These are phyloP conservation scores for Florisuga fusca DNA, from an alignment of 2,797 vertebrate species.

Conservation along the genomic window DNA sequence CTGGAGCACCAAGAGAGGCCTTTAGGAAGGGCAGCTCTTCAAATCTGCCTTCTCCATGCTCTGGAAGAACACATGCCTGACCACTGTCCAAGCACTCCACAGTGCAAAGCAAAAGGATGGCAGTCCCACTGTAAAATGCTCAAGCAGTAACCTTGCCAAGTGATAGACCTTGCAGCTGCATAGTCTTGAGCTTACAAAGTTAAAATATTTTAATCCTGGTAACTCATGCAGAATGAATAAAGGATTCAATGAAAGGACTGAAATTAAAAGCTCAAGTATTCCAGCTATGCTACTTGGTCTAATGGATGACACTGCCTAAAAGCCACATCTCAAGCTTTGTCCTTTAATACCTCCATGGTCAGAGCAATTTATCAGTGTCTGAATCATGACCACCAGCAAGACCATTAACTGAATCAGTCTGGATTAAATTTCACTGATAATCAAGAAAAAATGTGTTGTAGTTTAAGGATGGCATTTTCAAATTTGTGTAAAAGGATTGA, in stretches of 20 bases:
- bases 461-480: slow-evolving; percentile 20
- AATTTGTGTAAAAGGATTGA: neutral
- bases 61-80: neutral
- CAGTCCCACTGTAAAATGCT: neutral
- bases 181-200: neutral
- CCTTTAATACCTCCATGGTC: neutral
- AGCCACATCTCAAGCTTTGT: neutral
- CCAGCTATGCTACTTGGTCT: neutral
- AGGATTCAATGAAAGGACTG: neutral
- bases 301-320: neutral
- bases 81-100: neutral
- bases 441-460: neutral
- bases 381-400: slow-evolving; percentile 3
- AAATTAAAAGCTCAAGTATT: neutral
- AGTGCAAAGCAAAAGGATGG: neutral
- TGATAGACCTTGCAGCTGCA: neutral
- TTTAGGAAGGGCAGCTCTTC: neutral
- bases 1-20: neutral
- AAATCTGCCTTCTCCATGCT: neutral
- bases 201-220: neutral
- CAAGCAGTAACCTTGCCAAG: neutral
- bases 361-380: slow-evolving; percentile 19
- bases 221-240: neutral
- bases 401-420: neutral
- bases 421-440: slow-evolving; percentile 27